Percentiles rank a stretch among this genome's conserved stretches.
phyloP scores from a whole-genome alignment of 2,113 vertebrate genomes.

The Azemiops feae region DNA sequence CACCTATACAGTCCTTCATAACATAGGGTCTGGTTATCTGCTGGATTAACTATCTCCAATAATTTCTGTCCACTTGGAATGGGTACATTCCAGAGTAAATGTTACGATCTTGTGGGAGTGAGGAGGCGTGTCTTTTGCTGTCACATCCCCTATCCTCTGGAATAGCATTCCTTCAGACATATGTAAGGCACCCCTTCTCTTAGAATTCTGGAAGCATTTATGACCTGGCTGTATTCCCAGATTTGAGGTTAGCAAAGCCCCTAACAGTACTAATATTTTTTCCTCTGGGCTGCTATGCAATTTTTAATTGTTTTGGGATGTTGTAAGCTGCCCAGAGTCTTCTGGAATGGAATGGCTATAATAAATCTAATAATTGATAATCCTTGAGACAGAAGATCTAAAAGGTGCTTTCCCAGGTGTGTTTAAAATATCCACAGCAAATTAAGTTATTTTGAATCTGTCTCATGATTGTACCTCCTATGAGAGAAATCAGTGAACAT shows the following conservation, averaged over 20 bases:
- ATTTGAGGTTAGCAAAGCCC: not conserved
- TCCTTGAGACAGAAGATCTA: not conserved
- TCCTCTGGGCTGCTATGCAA: not conserved
- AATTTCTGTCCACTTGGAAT: not conserved
- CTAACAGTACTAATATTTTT: not conserved
- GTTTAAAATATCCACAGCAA: not conserved
- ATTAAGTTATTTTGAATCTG: not conserved
- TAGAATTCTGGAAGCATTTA: not conserved
- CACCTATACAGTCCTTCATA: not conserved
- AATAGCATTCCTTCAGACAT: not conserved
- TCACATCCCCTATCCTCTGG: not conserved
- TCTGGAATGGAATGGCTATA: not conserved
- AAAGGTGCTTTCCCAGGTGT: not conserved
- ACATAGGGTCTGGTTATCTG: not conserved
- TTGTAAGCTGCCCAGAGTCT: not conserved
- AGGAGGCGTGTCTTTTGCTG: not conserved
- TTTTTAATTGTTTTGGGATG: not conserved
- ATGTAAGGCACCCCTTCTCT: not conserved
- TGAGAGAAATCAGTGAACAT: not conserved
- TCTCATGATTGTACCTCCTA: not conserved
- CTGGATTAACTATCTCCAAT: not conserved
- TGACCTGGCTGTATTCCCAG: not conserved
- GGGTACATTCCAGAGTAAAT: not conserved
- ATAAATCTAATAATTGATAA: not conserved
- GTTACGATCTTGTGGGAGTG: not conserved